Conservation (phyloP, 1,140 invertebrate genomes). For the Coptotermes formosanus region DNA sequence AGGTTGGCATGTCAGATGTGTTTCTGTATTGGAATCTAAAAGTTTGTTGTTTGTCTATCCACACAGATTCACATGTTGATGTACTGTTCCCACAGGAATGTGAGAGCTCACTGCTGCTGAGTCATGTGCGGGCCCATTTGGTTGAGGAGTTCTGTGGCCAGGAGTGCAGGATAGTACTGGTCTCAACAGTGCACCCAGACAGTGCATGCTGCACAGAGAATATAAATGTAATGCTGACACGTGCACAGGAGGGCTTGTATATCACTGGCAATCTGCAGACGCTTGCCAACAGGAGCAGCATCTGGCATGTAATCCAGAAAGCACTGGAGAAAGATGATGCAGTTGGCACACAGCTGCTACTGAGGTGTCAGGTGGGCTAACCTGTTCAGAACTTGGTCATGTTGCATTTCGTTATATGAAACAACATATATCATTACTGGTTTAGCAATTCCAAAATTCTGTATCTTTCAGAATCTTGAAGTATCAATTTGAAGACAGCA, state of each 20-base stretch:
- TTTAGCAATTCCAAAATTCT: not conserved
- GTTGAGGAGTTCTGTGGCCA: not conserved
- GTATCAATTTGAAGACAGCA: too few species aligned
- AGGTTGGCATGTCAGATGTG: too few species aligned
- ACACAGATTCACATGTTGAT: not conserved
- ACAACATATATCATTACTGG: not conserved
- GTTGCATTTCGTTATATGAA: not conserved
- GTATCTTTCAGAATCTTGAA: not conserved
- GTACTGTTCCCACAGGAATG: not conserved
- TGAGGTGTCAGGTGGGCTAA: not conserved
- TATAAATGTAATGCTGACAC: not conserved
- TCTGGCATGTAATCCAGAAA: not conserved
- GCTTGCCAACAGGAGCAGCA: not conserved
- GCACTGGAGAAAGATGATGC: not conserved
- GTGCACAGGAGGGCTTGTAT: not conserved
- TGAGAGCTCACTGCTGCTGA: not conserved
- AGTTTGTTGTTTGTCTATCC: too few species aligned
- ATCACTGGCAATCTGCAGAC: not conserved
- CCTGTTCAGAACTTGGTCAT: not conserved
- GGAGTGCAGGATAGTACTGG: not conserved
- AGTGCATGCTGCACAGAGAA: too few species aligned
- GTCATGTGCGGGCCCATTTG: not conserved
- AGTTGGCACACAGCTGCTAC: not conserved
- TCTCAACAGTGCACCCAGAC: not conserved
- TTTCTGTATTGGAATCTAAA: too few species aligned